Base-by-base conservation (phyloP, 2,113 vertebrate genomes). In the Vidua chalybeata region DNA sequence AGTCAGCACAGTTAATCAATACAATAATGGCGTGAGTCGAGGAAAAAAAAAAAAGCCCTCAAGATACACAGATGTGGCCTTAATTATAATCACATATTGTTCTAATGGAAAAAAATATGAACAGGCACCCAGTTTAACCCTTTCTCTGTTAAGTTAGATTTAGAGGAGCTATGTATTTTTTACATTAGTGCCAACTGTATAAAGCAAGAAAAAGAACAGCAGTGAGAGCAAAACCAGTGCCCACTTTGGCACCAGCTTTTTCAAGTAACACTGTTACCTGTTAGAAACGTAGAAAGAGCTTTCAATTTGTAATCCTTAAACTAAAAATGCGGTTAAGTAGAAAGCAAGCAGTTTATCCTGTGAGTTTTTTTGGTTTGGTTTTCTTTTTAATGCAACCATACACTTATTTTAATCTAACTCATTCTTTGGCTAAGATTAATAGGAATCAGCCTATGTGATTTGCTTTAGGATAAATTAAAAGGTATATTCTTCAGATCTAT, bases 391-490 rank as follows among this genome's bases (percentile, higher is more conserved):
- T 79, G 94, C 98, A 98, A 97, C 97, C 98, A 97, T 98, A 98
- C 97, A 97, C 97, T 99, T 98, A 97, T 94, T 99, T 99, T 98
- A 98, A 98, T 97, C 98, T 98, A 98, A 97, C 96, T 98, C 97
- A 97, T 95, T 98, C 97, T 98, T 97, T 98, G 98, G 98, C 98
- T 99, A 98, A 97, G 97, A 98, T 98, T 98, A 98, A 98, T 98
- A 98, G 98, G 97, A 99, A 97, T 97, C 98, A 98, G 96, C 97
- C 94, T 97, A 96, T 96, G 97, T 98, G 98, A 98, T 98, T 99
- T 99, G 98, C 99, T 99, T 99, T 99, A 99, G 98, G 97, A 99
- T 98, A 99, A 98, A 98, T 97, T 97, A 96, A 98, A 97, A 98
- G 90, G 80, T 98, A 98, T 98, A 98, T 98, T 98, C 98, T 98